Conservation (phyloP, 2,113 vertebrate genomes). For the Saiga tatarica region DNA sequence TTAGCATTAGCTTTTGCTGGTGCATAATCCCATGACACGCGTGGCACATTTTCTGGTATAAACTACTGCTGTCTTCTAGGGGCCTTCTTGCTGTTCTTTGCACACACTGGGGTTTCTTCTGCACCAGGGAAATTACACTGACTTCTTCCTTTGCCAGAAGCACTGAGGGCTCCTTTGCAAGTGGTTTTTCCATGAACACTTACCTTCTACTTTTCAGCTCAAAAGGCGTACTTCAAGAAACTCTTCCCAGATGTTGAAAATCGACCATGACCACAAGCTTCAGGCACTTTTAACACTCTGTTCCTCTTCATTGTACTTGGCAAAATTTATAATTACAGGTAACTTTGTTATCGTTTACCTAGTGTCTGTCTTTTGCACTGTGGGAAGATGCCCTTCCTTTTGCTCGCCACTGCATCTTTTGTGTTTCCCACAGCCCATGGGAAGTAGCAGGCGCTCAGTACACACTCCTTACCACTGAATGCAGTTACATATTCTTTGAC, state of each 20-base stretch:
- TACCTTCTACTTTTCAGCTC: background rate
- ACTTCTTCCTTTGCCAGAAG: background rate
- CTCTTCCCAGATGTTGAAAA: background rate
- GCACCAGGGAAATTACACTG: background rate
- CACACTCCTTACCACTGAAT: background rate
- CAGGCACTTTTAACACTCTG: background rate
- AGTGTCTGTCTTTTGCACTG: background rate
- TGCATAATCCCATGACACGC: background rate
- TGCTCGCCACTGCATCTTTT: background rate
- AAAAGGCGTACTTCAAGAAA: background rate
- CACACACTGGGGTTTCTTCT: background rate
- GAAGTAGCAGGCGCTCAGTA: background rate
- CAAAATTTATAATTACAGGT: background rate
- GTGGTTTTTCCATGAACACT: no score
- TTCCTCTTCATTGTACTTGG: background rate
- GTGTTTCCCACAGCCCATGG: background rate
- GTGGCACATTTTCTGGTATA: background rate
- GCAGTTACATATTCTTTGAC: background rate
- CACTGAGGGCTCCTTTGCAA: background rate
- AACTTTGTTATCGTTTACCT: background rate
- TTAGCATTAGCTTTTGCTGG: background rate
- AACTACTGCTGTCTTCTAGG: rapidly evolving
- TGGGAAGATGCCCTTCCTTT: background rate
- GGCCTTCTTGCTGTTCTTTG: background rate
- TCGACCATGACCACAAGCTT: background rate